phyloP scores from a whole-genome alignment of 2,888 invertebrate genomes.

The Oxyteleia sp. region DNA sequence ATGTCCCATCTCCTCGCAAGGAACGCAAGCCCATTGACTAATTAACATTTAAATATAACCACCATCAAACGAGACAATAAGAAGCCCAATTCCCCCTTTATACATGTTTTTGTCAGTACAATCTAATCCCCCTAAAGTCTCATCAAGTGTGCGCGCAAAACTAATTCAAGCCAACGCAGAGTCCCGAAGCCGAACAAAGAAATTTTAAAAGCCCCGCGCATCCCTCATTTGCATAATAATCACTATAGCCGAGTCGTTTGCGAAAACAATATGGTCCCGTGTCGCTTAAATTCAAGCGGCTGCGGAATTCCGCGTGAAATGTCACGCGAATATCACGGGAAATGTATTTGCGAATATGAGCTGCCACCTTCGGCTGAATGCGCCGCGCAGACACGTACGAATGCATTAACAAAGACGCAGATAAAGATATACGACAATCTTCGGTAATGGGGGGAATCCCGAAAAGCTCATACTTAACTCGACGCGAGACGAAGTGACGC shows the following conservation, averaged over 20 bases:
- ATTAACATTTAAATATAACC: slow-evolving; percentile 13
- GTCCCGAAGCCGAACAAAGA: slow-evolving; percentile 30
- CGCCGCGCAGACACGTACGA: slow-evolving; percentile 27
- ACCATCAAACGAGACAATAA: slow-evolving; percentile 7
- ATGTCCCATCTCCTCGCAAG: neutral
- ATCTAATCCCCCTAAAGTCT: slow-evolving; percentile 26
- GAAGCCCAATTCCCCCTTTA: slow-evolving; percentile 5
- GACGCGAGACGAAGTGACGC: slow-evolving; percentile 83
- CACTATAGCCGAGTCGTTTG: slow-evolving; percentile 34
- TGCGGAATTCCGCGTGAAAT: slow-evolving; percentile 21
- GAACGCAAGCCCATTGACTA: neutral
- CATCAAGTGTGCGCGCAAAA: slow-evolving; percentile 33
- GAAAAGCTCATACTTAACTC: slow-evolving; percentile 84
- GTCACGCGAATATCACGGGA: slow-evolving; percentile 42
- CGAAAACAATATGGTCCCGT: slow-evolving; percentile 40
- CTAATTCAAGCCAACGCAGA: slow-evolving; percentile 26
- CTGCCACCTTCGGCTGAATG: slow-evolving; percentile 22
- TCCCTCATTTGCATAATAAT: slow-evolving; percentile 48
- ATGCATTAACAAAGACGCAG: slow-evolving; percentile 40
- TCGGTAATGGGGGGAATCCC: slow-evolving; percentile 83
- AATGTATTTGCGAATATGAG: slow-evolving; percentile 36
- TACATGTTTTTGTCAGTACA: slow-evolving; percentile 24
- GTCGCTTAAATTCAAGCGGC: slow-evolving; percentile 37
- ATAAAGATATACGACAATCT: slow-evolving; percentile 71
- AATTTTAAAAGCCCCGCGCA: slow-evolving; percentile 26